phyloP scores from a whole-genome alignment of 2,888 invertebrate species.

The Ptilodon capucinus region DNA sequence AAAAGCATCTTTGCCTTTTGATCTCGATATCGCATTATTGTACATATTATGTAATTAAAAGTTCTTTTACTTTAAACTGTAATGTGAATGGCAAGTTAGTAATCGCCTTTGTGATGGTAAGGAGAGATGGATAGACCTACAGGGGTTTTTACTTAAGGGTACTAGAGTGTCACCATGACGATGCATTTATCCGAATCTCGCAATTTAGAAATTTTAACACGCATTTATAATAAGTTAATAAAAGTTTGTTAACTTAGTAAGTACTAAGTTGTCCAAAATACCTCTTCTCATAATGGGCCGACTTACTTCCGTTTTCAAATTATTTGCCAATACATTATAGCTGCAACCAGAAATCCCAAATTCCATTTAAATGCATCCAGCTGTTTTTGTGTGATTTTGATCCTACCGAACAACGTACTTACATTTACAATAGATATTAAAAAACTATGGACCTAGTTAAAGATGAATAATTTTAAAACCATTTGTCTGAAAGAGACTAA shows the following conservation, averaged over 20 bases:
- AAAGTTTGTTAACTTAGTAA: background rate
- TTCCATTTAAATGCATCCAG: no score
- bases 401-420: no score
- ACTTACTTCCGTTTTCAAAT: no score
- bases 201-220: background rate
- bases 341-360: no score
- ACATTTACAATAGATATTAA: no score
- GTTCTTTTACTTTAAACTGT: conserved; percentile 51
- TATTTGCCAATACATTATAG: no score
- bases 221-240: background rate
- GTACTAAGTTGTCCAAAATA: no score
- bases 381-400: no score
- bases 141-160: background rate
- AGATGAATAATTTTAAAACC: no score
- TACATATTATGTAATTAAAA: conserved; percentile 77
- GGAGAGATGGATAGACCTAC: conserved; percentile 1
- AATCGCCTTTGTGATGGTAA: conserved; percentile 12
- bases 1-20: conserved; percentile 59
- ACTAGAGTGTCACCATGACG: background rate
- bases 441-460: no score
- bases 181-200: background rate
- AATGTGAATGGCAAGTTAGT: conserved; percentile 35
- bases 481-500: no score
- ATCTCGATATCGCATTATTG: conserved; percentile 69
- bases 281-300: no score